A percentile compares a stretch with the other conserved stretches of the same genome.
Evolutionary conservation across 1,140 invertebrate species (phyloP).

Genomic region (Eupristina koningsbergeri): DNA sequence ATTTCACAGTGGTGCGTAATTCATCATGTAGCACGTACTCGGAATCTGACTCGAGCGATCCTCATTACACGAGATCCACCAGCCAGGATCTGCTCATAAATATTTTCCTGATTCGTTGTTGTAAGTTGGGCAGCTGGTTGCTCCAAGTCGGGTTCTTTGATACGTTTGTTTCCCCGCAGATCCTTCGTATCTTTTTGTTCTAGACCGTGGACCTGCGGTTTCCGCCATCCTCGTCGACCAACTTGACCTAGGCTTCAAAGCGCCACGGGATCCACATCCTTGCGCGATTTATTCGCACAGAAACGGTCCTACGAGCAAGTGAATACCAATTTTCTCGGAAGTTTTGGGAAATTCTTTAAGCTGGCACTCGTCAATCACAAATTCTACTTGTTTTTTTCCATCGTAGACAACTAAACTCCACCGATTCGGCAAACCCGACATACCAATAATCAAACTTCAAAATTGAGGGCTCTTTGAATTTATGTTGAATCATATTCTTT

Average conservation of each 20-base stretch:
- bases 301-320: neutral
- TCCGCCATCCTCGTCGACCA: neutral
- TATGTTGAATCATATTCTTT: too few species aligned
- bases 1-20: neutral
- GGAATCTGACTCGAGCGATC: too few species aligned
- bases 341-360: too few species aligned
- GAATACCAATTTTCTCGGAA: too few species aligned
- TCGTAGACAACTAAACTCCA: too few species aligned
- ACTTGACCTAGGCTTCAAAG: neutral
- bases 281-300: neutral
- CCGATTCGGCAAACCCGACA: too few species aligned
- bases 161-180: slow-evolving; percentile 6
- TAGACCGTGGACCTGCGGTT: slow-evolving; percentile 24
- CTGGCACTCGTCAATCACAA: too few species aligned
- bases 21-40: neutral
- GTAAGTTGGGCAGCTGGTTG: slow-evolving; percentile 17
- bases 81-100: neutral
- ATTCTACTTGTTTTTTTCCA: too few species aligned
- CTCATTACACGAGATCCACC: neutral
- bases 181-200: neutral
- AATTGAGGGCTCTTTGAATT: too few species aligned
- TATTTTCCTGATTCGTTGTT: neutral
- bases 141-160: neutral
- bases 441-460: too few species aligned
- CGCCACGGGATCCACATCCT: neutral